A percentile compares a stretch with the other conserved stretches of the same genome.
phyloP scores from a whole-genome alignment of 2,113 vertebrate genomes.

The Prochilodus magdalenae region DNA sequence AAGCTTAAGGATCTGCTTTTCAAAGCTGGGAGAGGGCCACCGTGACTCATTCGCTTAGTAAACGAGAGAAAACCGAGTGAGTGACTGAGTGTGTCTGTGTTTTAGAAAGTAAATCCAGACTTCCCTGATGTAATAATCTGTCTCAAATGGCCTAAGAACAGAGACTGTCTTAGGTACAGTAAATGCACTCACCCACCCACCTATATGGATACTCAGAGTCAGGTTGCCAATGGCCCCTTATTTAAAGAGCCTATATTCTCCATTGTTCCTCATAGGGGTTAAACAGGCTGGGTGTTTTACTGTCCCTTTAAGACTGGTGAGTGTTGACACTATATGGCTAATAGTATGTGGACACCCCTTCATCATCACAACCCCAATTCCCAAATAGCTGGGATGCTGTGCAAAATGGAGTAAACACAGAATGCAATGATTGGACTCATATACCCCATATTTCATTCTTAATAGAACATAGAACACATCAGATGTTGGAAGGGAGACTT shows the following conservation, averaged over 20 bases:
- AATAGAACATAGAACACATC: too few relatives aligned
- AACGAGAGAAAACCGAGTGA: neutral
- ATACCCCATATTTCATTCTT: too few relatives aligned
- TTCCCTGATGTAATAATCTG: constrained; percentile 46
- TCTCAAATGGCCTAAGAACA: constrained; percentile 29
- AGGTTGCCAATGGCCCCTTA: neutral
- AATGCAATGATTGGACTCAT: too few relatives aligned
- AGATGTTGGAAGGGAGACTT: too few relatives aligned
- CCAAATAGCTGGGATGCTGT: too few relatives aligned
- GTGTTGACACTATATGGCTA: too few relatives aligned
- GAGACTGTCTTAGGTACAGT: constrained; percentile 26
- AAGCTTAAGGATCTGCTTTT: constrained; percentile 35
- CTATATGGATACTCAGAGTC: neutral
- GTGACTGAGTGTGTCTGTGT: constrained; percentile 4
- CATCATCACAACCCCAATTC: too few relatives aligned
- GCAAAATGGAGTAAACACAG: too few relatives aligned
- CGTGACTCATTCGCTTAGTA: constrained; percentile 40
- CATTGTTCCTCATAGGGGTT: neutral
- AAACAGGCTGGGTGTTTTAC: too few relatives aligned
- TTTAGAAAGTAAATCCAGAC: constrained; percentile 30
- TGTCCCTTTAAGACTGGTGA: too few relatives aligned
- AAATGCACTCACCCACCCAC: constrained; percentile 19
- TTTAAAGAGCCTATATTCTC: neutral
- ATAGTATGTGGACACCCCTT: too few relatives aligned
- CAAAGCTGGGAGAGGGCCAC: constrained; percentile 21